Evolutionary conservation across 2,113 vertebrate species (phyloP).

Genomic region (Sminthopsis crassicaudata): DNA sequence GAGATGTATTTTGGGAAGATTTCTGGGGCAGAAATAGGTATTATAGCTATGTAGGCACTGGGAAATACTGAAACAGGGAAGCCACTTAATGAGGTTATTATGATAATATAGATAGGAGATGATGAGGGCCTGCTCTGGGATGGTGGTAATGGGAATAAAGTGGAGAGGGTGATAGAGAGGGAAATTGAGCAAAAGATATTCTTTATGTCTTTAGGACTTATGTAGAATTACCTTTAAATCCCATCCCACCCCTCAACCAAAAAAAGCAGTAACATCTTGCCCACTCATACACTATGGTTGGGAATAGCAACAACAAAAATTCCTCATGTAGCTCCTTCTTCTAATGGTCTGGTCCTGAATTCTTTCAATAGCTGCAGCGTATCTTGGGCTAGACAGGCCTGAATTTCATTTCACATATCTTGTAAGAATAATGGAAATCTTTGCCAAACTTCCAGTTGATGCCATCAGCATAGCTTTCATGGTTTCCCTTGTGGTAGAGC

Average conservation of each 20-base stretch:
- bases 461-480: constrained; percentile 63
- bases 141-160: not conserved
- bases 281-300: not conserved
- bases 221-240: not conserved
- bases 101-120: not conserved
- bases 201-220: not conserved
- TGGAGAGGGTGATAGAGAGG: not conserved
- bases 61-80: not conserved
- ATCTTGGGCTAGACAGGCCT: constrained; percentile 21
- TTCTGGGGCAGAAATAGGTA: not conserved
- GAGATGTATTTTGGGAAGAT: not conserved
- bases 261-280: not conserved
- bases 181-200: not conserved
- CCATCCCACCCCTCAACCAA: no score
- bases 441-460: constrained; percentile 72
- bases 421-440: constrained; percentile 72
- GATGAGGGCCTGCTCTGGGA: not conserved
- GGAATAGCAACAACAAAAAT: not conserved
- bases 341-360: not conserved
- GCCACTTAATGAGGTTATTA: not conserved
- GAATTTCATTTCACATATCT: constrained; percentile 75
- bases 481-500: constrained; percentile 53
- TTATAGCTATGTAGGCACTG: not conserved
- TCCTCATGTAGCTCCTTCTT: not conserved
- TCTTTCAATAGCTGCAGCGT: not conserved